These are phyloP conservation scores for Rousettus madagascariensis DNA, from an alignment of 2,797 vertebrate genomes.

Conservation along the genomic window DNA sequence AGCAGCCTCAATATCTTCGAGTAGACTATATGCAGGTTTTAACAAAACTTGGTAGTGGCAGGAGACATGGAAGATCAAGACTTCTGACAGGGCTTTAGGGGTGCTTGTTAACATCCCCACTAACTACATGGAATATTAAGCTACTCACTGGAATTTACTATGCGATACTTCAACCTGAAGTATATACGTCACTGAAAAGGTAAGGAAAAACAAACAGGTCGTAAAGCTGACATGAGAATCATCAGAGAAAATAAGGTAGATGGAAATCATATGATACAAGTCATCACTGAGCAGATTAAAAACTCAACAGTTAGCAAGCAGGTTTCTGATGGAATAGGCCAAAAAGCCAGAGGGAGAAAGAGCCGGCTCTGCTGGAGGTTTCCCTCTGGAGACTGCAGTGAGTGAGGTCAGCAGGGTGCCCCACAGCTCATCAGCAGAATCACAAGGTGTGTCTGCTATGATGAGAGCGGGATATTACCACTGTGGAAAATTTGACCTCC, in stretches of 20 bases:
- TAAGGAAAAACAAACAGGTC: not conserved
- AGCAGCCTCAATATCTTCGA: not conserved
- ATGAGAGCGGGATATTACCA: accelerated
- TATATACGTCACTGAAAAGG: not conserved
- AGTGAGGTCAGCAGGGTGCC: not conserved
- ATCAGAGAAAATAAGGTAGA: not conserved
- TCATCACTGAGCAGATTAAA: not conserved
- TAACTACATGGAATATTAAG: not conserved
- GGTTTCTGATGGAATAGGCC: not conserved
- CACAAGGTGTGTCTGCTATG: not conserved
- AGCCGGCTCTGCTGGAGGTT: not conserved
- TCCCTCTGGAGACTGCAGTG: not conserved
- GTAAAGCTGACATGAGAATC: not conserved
- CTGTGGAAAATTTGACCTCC: not conserved
- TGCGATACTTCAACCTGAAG: not conserved
- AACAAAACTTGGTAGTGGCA: not conserved
- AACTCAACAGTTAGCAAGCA: not conserved
- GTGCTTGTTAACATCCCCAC: not conserved
- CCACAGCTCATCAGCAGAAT: not conserved
- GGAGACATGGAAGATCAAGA: not conserved
- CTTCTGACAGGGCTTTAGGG: not conserved
- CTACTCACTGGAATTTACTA: not conserved
- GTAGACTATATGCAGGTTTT: not conserved
- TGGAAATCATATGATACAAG: not conserved
- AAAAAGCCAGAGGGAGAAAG: not conserved